These are phyloP conservation scores for Zingel zingel DNA, from an alignment of 2,113 vertebrate species.

Conservation along the genomic window DNA sequence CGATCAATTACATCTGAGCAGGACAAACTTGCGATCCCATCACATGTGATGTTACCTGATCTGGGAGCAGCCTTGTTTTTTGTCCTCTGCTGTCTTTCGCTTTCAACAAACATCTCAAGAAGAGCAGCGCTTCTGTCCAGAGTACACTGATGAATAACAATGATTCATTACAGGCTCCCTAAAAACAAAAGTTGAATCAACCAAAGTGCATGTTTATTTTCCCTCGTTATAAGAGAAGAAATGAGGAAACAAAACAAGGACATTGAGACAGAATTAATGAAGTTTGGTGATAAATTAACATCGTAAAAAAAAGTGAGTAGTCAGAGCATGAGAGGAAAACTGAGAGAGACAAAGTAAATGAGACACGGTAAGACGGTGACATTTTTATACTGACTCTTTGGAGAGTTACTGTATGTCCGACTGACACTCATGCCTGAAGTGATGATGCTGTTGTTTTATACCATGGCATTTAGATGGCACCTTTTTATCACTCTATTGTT, in stretches of 20 bases:
- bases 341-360: not conserved
- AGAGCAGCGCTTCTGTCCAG: not conserved
- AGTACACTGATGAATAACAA: not conserved
- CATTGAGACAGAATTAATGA: not conserved
- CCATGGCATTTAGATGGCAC: conserved; percentile 61
- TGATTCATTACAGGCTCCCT: conserved; percentile 58
- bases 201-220: conserved; percentile 71
- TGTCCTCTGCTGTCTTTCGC: conserved; percentile 15
- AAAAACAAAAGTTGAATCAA: conserved; percentile 54
- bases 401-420: conserved; percentile 21
- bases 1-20: not conserved
- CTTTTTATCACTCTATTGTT: conserved; percentile 51
- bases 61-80: conserved; percentile 24
- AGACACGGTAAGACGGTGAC: not conserved
- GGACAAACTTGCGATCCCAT: conserved; percentile 16
- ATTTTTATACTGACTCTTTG: conserved; percentile 36
- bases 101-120: conserved; percentile 11
- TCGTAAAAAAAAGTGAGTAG: not conserved
- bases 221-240: conserved; percentile 20
- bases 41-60: conserved; percentile 14
- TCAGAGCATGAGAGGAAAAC: conserved; percentile 10
- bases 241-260: not conserved
- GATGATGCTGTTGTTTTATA: conserved; percentile 61
- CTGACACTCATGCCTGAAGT: conserved; percentile 30
- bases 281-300: not conserved